Evolutionary conservation across 2,113 vertebrate species (phyloP), one percentile per base, ranked within the genome.

Genomic region (Varanus komodoensis): DNA sequence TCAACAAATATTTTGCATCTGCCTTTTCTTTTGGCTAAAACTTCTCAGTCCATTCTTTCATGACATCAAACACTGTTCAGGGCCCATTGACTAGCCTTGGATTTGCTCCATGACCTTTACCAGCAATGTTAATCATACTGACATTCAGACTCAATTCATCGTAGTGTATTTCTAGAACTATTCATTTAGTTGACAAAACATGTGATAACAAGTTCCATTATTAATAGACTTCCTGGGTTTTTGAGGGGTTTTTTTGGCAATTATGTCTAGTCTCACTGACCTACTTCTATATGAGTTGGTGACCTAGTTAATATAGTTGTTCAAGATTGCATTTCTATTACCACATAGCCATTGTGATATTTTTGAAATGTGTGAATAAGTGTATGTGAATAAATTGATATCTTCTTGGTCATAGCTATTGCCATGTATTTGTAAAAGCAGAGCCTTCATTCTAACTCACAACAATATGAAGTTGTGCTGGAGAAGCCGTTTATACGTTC

Each of bases 31-130:
- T 64, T 64, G 61, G 34, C 61, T 44, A 21, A 27, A 84, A 84
- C 32, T 9, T 6, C 3, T 11, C 71, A 27, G 34, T 34, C 27
- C 23, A 50, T 79, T 75, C 32, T 67, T 71, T 52, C 50, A 74
- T 86, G 48, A 19, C 32, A 32, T 52, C 50, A 48, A 32, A 52
- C 48, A 73, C 15, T 85, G 52, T 29, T 52, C 73, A 73, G 52
- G 74, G 52, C 5, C n/a, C 21, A 75, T 17, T 86, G 50, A 57
- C 27, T 57, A 38, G 34, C 21, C 69, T 38, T 75, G 50, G 71
- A 38, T 86, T 86, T 86, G 52, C 6, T 86, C 34, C 52, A 54
- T 87, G 54, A 64, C 54, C 54, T 87, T 87, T 78, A 64, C 3
- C 12, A 61, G 14, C 12, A 78, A 44, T 34, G 38, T 61, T 61